Evolutionary conservation across 35 echinoderm and acorn worm species (phyloP), one percentile per base, ranked within the genome.

Genomic region (Lytechinus pictus): DNA sequence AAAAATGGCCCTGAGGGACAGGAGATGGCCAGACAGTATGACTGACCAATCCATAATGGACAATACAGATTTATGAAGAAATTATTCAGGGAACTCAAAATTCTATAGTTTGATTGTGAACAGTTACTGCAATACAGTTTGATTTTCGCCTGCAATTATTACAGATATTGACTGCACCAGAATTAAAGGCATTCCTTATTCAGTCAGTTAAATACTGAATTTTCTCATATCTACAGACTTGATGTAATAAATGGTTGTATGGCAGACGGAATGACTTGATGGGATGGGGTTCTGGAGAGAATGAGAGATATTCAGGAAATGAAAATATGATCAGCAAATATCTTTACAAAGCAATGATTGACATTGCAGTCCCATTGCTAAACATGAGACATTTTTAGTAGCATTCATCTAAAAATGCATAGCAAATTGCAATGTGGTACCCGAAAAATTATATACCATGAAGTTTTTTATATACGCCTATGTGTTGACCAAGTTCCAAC

Each of bases 41-140:
- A 79, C 21, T 79, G 66, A 79, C 66, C 66, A n/a, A 19, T 79
- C 66, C 66, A 79, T 79, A 79, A 79, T 79, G 66, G 66, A 79
- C n/a, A 24, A 24, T 79, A 79, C 66, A 3, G 16, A n/a, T 16
- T 27, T 24, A 79, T 79, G 66, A 79, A 79, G 19, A 79, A 79
- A 79, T n/a, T 4, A 79, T 58, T 11, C 12, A 79, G 8, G 14
- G 10, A 21, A 71, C 14, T 71, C 14, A 71, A 44, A 44, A 71
- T 19, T 13, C 61, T 71, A 71, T 71, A 21, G 13, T 79, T 6
- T 79, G 66, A 19, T 24, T 0, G 19, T n/a, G 4, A 24, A n/a
- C n/a, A 24, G n/a, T 79, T 58, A 58, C 1, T 9, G 56, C 56
- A 9, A 58, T 58, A 58, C 9, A 14, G 66, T 24, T 24, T 79